A percentile compares a stretch with the other conserved stretches of the same genome.
These are phyloP conservation scores for Telenomus remus DNA, from an alignment of 1,140 invertebrate genomes.

Conservation along the genomic window DNA sequence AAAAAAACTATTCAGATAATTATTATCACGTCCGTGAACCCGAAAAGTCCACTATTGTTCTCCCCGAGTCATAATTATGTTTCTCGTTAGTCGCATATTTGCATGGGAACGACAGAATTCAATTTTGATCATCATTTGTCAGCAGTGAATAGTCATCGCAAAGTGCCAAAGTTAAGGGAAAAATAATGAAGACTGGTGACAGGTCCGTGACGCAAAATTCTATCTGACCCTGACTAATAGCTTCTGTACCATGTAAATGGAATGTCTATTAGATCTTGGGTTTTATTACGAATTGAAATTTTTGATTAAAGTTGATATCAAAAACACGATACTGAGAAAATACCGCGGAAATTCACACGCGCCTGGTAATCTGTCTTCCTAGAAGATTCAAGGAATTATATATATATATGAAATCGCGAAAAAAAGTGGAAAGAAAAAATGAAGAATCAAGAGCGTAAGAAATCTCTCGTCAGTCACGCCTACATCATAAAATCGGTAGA, in stretches of 20 bases:
- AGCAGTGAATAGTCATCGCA: conserved; percentile 39
- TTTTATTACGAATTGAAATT: too few species aligned
- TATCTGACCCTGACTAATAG: conserved; percentile 66
- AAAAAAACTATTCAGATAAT: conserved; percentile 22
- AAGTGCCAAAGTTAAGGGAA: conserved; percentile 52
- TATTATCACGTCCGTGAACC: conserved; percentile 18
- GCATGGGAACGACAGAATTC: conserved; percentile 30
- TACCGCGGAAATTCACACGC: conserved; percentile 18
- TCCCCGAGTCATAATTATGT: conserved; percentile 7
- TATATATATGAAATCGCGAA: too few species aligned
- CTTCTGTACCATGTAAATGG: conserved; percentile 39
- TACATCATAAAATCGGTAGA: conserved; percentile 47
- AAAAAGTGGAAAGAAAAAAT: conserved; percentile 6
- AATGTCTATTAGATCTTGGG: conserved; percentile 52
- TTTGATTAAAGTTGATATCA: conserved; percentile 46
- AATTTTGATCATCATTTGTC: conserved; percentile 47
- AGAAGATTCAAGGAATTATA: conserved; percentile 54
- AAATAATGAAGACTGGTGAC: conserved; percentile 68
- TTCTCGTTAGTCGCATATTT: conserved; percentile 20
- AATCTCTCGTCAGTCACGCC: conserved; percentile 37
- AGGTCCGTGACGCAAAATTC: conserved; percentile 70
- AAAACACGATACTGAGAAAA: conserved; percentile 36
- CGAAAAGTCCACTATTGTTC: conserved; percentile 20
- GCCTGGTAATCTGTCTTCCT: conserved; percentile 42
- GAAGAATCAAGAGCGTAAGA: too few species aligned